Conservation (phyloP, 2,797 vertebrate species). For the Anabas testudineus region DNA sequence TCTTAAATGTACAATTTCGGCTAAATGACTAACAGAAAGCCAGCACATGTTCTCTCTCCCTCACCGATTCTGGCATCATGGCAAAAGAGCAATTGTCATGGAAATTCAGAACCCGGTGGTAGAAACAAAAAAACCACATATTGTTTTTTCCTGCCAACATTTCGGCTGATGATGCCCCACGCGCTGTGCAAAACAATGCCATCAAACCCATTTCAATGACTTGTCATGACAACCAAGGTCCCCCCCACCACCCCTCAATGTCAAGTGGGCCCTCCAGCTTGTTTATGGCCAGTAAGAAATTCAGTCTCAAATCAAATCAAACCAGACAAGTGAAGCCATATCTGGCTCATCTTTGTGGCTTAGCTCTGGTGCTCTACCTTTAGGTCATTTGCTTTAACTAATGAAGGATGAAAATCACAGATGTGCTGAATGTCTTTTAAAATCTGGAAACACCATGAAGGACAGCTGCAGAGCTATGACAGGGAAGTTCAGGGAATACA, state of each 20-base stretch:
- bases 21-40: constrained; percentile 40
- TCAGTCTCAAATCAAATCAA: constrained; percentile 64
- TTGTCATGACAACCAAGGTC: constrained; percentile 58
- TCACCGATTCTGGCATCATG: constrained; percentile 14
- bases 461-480: constrained; percentile 21
- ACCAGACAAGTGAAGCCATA: constrained; percentile 44
- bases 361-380: constrained; percentile 35
- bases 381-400: constrained; percentile 66
- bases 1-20: constrained; percentile 40
- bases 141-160: constrained; percentile 44
- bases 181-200: constrained; percentile 62
- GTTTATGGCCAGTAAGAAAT: constrained; percentile 64
- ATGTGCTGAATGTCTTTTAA: constrained; percentile 62
- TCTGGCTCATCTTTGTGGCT: constrained; percentile 45
- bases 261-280: constrained; percentile 56
- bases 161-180: constrained; percentile 44
- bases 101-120: constrained; percentile 35
- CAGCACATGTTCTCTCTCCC: constrained; percentile 24
- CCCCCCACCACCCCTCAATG: constrained; percentile 38
- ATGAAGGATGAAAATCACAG: constrained; percentile 63
- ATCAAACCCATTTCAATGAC: constrained; percentile 66
- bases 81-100: constrained; percentile 37
- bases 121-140: constrained; percentile 30
- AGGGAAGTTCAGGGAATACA: constrained; percentile 49
- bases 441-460: constrained; percentile 42